Conservation (phyloP, 2,113 vertebrate species). For the Athene cunicularia region DNA sequence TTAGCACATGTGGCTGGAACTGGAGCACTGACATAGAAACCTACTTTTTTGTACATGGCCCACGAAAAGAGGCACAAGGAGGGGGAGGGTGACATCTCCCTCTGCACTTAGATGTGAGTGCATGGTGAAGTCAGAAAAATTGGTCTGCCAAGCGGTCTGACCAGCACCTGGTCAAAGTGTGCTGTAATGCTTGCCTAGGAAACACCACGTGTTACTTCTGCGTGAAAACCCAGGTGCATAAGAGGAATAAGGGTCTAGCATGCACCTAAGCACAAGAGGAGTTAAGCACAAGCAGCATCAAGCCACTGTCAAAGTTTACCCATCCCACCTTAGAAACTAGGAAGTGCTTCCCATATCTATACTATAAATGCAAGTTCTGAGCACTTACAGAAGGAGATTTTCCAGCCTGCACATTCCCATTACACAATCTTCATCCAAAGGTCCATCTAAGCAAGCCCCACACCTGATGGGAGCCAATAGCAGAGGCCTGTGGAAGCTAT, state of each 20-base stretch:
- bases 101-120: background rate
- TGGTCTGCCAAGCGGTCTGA: background rate
- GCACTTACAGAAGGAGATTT: background rate
- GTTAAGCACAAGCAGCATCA: background rate
- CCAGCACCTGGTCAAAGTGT: background rate
- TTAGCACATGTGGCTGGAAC: accelerated
- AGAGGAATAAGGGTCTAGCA: background rate
- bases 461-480: background rate
- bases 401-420: background rate
- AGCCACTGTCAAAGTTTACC: background rate
- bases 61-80: background rate
- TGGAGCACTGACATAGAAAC: background rate
- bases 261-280: background rate
- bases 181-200: accelerated
- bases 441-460: background rate
- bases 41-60: background rate
- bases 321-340: background rate
- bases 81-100: background rate
- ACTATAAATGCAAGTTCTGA: background rate
- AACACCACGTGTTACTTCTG: background rate
- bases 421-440: background rate
- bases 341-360: background rate
- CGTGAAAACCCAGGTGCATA: background rate
- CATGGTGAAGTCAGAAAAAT: background rate
- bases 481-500: background rate